Conservation (phyloP, 2,888 invertebrate genomes). For the Calliopum simillimum region DNA sequence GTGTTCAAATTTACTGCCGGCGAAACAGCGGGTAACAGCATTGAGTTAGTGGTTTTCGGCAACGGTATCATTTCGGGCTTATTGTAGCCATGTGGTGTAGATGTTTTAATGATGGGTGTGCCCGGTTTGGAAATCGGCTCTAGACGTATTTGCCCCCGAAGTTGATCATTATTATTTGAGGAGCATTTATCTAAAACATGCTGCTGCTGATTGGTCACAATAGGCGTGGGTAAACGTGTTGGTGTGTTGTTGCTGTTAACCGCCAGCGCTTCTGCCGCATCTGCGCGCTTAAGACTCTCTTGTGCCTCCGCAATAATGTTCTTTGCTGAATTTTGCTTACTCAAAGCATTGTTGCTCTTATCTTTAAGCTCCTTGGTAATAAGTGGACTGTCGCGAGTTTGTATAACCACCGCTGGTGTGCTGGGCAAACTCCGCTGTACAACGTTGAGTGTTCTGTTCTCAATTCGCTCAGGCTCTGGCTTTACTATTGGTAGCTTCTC, state of each 20-base stretch:
- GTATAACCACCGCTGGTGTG: not conserved
- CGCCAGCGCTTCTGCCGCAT: not conserved
- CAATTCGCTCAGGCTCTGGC: slow-evolving; percentile 7
- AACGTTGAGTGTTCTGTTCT: not conserved
- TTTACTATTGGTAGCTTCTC: slow-evolving; percentile 52
- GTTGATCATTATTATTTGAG: slow-evolving; percentile 48
- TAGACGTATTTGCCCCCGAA: slow-evolving; percentile 46
- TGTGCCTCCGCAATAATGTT: slow-evolving; percentile 46
- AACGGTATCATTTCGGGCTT: not conserved
- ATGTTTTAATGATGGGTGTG: slow-evolving; percentile 37
- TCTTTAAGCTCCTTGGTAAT: slow-evolving; percentile 65
- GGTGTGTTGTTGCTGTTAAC: not conserved
- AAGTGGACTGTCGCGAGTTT: slow-evolving; percentile 40
- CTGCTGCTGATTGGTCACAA: slow-evolving; percentile 4
- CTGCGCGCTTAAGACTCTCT: slow-evolving; percentile 19
- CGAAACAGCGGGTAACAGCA: not conserved
- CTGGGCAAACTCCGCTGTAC: not conserved
- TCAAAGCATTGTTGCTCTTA: slow-evolving; percentile 64
- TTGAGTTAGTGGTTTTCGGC: too few species aligned
- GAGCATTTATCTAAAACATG: slow-evolving; percentile 6
- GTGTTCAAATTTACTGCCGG: slow-evolving; percentile 51
- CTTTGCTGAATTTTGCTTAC: slow-evolving; percentile 66
- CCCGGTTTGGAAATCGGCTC: slow-evolving; percentile 46
- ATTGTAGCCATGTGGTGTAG: not conserved
- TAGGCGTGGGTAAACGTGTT: slow-evolving; percentile 1